phyloP scores from a whole-genome alignment of 1,140 invertebrate genomes.

The Atta cephalotes region DNA sequence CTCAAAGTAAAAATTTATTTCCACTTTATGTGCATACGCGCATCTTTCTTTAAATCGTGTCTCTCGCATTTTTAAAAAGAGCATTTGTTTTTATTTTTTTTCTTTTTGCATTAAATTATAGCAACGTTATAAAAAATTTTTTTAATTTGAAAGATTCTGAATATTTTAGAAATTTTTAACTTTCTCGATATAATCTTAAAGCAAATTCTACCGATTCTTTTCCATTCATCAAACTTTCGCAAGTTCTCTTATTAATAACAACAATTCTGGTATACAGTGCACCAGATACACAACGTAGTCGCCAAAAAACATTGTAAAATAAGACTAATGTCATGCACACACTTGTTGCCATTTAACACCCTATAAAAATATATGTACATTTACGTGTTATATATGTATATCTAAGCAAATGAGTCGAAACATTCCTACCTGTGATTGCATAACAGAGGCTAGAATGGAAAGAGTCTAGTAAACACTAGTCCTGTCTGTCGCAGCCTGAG shows the following conservation, averaged over 20 bases:
- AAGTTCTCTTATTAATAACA: constrained; percentile 24
- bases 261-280: constrained; percentile 24
- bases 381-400: constrained; percentile 54
- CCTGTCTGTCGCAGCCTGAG: constrained; percentile 78
- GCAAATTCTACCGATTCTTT: constrained; percentile 13
- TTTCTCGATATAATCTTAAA: neutral
- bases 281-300: constrained; percentile 43
- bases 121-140: neutral
- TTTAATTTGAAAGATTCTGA: neutral
- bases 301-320: constrained; percentile 48
- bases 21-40: neutral
- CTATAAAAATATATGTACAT: constrained; percentile 44
- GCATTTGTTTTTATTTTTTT: neutral
- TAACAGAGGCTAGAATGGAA: constrained; percentile 77
- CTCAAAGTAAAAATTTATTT: neutral
- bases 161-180: neutral
- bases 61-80: neutral
- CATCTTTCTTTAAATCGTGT: neutral
- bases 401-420: constrained; percentile 79
- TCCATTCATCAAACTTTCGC: constrained; percentile 20
- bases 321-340: constrained; percentile 63
- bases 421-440: constrained; percentile 82
- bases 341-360: constrained; percentile 49
- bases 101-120: neutral
- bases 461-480: constrained; percentile 79